Conservation (phyloP, 1,140 invertebrate genomes). For the Lethrus apterus region DNA sequence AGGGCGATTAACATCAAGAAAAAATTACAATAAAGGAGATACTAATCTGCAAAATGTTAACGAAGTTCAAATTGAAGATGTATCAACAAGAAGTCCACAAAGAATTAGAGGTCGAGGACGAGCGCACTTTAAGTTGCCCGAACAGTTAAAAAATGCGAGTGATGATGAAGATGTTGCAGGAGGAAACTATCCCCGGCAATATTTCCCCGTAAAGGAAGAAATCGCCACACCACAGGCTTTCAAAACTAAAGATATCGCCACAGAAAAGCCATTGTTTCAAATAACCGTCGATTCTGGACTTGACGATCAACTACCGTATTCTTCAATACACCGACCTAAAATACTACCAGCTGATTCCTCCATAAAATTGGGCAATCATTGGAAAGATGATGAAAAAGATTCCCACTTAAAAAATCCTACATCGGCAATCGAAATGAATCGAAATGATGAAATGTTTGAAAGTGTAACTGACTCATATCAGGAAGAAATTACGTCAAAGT, state of each 20-base stretch:
- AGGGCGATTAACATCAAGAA: slow-evolving; percentile 27
- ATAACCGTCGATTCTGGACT: slow-evolving; percentile 34
- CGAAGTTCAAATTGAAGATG: slow-evolving; percentile 21
- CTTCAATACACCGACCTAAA: slow-evolving; percentile 29
- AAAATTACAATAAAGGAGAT: slow-evolving; percentile 15
- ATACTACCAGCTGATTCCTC: slow-evolving; percentile 15
- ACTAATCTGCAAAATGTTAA: slow-evolving; percentile 14
- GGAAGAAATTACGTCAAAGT: slow-evolving; percentile 23
- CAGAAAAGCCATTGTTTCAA: slow-evolving; percentile 28
- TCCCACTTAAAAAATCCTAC: slow-evolving; percentile 2
- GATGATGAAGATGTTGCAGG: slow-evolving; percentile 32
- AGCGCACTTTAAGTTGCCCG: slow-evolving; percentile 29
- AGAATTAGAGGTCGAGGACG: slow-evolving; percentile 26
- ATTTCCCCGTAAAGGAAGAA: too few species aligned
- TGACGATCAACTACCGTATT: slow-evolving; percentile 34
- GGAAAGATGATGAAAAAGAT: slow-evolving; percentile 13
- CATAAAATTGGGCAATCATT: slow-evolving; percentile 11
- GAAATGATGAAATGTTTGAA: neutral
- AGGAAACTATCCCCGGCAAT: slow-evolving; percentile 34
- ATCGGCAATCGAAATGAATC: neutral
- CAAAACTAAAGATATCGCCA: slow-evolving; percentile 12
- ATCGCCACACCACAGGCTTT: neutral
- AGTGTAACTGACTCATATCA: neutral
- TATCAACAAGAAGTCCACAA: slow-evolving; percentile 18
- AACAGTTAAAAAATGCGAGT: slow-evolving; percentile 22